A percentile compares a stretch with the other conserved stretches of the same genome.
These are phyloP conservation scores for Pipa parva DNA, from an alignment of 2,113 vertebrate species.

Conservation along the genomic window DNA sequence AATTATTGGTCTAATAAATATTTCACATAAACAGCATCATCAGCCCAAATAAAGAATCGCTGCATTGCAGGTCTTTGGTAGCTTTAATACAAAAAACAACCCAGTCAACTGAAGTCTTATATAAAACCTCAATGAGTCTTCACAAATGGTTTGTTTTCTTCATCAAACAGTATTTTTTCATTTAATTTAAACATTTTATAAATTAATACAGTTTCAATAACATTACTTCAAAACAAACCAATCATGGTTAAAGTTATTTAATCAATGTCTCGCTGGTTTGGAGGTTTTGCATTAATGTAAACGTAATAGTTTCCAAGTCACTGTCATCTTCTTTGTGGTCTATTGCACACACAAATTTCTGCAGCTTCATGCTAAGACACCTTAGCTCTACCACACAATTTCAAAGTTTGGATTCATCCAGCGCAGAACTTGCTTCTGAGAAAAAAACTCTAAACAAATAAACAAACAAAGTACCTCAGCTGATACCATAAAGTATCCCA, in stretches of 20 bases:
- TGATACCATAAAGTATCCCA: neutral
- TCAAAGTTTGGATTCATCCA: neutral
- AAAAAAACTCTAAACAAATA: neutral
- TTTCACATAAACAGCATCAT: no score
- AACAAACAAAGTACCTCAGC: neutral
- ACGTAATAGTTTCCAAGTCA: neutral
- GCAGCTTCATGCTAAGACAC: neutral
- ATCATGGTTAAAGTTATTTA: neutral
- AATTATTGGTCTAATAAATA: no score
- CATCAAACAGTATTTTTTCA: no score
- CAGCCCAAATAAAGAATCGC: no score
- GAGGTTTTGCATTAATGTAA: neutral
- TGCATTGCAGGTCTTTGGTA: no score
- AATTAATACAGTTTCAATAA: constrained; percentile 28
- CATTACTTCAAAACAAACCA: constrained; percentile 13
- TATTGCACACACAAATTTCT: neutral
- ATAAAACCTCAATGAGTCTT: no score
- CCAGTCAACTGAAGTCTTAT: no score
- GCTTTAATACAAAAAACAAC: no score
- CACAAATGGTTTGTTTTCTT: no score
- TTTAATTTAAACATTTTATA: constrained; percentile 31
- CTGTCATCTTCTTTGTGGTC: neutral
- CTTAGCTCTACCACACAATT: neutral
- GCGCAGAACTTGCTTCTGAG: neutral
- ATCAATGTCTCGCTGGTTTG: neutral